Base-by-base conservation (phyloP, 2,113 vertebrate species). In the Camelus dromedarius region DNA sequence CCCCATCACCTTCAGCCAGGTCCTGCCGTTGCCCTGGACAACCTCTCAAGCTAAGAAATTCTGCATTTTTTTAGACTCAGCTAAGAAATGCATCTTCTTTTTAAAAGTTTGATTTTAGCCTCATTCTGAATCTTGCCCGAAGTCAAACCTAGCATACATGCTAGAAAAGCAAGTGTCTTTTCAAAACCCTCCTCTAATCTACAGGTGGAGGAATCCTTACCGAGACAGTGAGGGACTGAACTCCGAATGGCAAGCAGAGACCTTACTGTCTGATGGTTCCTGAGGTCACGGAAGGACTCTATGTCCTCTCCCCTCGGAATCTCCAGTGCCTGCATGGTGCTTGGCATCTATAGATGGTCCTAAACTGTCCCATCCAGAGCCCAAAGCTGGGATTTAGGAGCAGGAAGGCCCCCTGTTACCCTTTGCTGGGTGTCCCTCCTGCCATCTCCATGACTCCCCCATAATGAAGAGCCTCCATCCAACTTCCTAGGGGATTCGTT, bases 271-370 rank as follows among this genome's bases (percentile, higher is more conserved):
- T 28, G 48, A 12, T 16, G 46, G 9, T 15, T 46, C 42, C 35
- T 3, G 9, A 18, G 3, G 24, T 10, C 15, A 14, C 0, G 0
- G 2, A 22, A 35, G 50, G 46, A 3, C n/a, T 2, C 62, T 26
- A 1, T 1, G 5, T 5, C 11, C 16, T 20, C 20, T 32, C 24
- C 32, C 0, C 22, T 16, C 15, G 0, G 32, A 72, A 10, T 3
- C 56, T 48, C 28, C 2, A 2, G 11, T 6, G 62, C 18, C 22
- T 5, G 28, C n/a, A 1, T 0, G 2, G 58, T 2, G 18, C 50
- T 8, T 7, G 72, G 38, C 42, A 67, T 0, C 50, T 0, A 2
- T 18, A 4, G 14, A 3, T 22, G 20, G n/a, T 30, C 30, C 89
- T 76, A 5, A 1, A 0, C n/a, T 4, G 8, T 50, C 24, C 52